Evolutionary conservation across 2,888 invertebrate genomes (phyloP).

Genomic region (Sphaerophoria taeniata): DNA sequence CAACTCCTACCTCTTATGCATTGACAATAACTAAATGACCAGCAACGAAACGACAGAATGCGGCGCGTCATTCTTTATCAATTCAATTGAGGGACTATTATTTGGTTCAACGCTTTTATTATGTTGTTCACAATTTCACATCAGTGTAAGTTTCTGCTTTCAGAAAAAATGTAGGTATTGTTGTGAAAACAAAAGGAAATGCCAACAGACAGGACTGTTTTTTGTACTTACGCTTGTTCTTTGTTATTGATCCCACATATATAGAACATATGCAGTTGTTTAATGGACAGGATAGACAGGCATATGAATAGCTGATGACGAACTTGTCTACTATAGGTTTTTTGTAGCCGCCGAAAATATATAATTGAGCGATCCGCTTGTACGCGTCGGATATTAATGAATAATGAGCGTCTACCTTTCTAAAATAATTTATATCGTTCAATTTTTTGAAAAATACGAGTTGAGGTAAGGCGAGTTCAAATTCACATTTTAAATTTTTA

Average conservation of each 20-base stretch:
- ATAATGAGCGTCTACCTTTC: too few relatives aligned
- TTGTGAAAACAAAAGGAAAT: background rate
- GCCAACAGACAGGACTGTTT: slow-evolving; percentile 7
- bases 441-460: too few relatives aligned
- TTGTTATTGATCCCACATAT: slow-evolving; percentile 12
- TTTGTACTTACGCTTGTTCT: background rate
- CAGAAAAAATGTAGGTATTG: background rate
- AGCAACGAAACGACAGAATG: background rate
- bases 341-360: background rate
- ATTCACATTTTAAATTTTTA: too few relatives aligned
- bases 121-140: background rate
- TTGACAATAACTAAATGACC: background rate
- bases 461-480: too few relatives aligned
- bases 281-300: background rate
- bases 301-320: background rate
- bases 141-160: slow-evolving; percentile 6
- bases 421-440: too few relatives aligned
- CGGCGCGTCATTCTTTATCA: background rate
- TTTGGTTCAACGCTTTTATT: background rate
- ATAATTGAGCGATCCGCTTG: too few relatives aligned
- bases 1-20: background rate
- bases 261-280: too few relatives aligned
- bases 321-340: background rate
- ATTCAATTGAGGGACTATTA: background rate
- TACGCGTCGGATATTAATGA: too few relatives aligned